These are phyloP conservation scores for Stichodactyla mertensii DNA, from an alignment of 64 coral and sea anemone genomes.

Conservation along the genomic window DNA sequence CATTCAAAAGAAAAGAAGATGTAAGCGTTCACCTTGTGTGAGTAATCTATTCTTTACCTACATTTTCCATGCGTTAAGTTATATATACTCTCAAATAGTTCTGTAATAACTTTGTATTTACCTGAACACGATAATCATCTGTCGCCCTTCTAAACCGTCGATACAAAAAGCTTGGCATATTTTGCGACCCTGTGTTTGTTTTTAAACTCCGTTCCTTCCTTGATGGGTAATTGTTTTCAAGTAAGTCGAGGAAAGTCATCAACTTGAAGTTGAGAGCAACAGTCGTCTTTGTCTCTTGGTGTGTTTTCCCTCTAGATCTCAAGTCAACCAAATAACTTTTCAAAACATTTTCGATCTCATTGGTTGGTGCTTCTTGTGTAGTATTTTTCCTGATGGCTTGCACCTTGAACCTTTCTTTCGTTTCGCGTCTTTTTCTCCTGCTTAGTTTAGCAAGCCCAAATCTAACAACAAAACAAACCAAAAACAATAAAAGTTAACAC, in stretches of 20 bases:
- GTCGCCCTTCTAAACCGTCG: constrained; percentile 21
- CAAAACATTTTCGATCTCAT: not conserved
- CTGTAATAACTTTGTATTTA: not conserved
- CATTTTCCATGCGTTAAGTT: no score
- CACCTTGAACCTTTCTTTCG: not conserved
- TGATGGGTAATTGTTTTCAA: not conserved
- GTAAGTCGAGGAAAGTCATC: not conserved
- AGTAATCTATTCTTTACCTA: no score
- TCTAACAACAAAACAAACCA: no score
- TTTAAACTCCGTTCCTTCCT: not conserved
- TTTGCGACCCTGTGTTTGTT: not conserved
- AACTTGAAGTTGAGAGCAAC: not conserved
- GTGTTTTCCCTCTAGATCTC: not conserved
- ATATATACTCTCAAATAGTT: no score
- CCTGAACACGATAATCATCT: constrained; percentile 20
- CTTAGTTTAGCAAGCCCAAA: not conserved
- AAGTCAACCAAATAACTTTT: constrained; percentile 12
- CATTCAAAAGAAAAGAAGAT: not conserved
- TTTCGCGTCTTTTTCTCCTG: not conserved
- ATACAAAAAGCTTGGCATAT: not conserved
- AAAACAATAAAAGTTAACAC: not conserved
- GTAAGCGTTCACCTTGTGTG: no score
- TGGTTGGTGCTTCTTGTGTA: not conserved
- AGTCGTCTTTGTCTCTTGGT: not conserved
- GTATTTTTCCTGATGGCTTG: not conserved